A percentile compares a stretch with the other conserved stretches of the same genome.
These are phyloP conservation scores for Prenolepis imparis DNA, from an alignment of 2,888 invertebrate genomes.

Conservation along the genomic window DNA sequence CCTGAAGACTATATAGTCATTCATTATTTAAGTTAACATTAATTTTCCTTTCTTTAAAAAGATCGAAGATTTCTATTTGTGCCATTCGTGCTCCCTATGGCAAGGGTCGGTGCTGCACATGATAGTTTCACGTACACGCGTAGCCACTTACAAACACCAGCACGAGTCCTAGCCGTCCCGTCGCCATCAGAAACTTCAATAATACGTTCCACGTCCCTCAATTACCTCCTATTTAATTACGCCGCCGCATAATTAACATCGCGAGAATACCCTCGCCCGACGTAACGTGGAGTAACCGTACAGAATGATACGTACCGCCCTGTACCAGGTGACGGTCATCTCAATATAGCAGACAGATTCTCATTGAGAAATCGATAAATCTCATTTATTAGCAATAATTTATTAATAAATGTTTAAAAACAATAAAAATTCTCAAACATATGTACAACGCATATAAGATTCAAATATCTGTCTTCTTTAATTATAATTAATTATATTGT, in stretches of 20 bases:
- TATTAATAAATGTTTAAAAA: neutral
- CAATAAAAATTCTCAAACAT: neutral
- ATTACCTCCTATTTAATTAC: conserved; percentile 83
- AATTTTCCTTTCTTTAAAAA: neutral
- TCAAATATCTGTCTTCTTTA: neutral
- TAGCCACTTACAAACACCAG: conserved; percentile 55
- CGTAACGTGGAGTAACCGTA: conserved; percentile 64
- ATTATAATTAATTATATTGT: conserved; percentile 8
- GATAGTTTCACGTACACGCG: conserved; percentile 12
- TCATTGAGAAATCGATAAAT: neutral
- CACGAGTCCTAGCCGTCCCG: conserved; percentile 49
- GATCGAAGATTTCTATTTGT: neutral
- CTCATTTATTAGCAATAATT: neutral
- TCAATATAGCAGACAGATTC: conserved; percentile 12
- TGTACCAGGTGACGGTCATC: conserved; percentile 29
- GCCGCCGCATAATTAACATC: conserved; percentile 81
- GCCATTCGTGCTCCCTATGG: neutral
- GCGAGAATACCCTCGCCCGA: conserved; percentile 72
- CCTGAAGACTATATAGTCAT: too few relatives aligned
- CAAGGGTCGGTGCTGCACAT: conserved; percentile 17
- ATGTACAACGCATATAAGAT: neutral
- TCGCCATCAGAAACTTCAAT: conserved; percentile 82
- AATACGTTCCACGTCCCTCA: conserved; percentile 82
- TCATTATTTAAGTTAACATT: neutral
- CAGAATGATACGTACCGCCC: conserved; percentile 45